A percentile compares a stretch with the other conserved stretches of the same genome.
phyloP scores from a whole-genome alignment of 2,797 vertebrate genomes.

The Trichosurus vulpecula region DNA sequence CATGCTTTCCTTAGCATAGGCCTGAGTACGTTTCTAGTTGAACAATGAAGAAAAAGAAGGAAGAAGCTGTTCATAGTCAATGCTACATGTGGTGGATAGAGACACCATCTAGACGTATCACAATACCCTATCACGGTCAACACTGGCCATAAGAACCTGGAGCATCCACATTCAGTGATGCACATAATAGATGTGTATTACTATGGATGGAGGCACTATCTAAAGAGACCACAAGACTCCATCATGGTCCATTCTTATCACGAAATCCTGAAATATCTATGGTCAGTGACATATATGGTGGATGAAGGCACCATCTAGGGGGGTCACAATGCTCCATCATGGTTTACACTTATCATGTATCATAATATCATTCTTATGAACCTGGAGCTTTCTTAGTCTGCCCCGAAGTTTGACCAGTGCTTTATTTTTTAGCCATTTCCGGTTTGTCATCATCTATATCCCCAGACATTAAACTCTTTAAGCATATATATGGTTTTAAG shows the following conservation, averaged over 20 bases:
- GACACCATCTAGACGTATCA: too few relatives aligned
- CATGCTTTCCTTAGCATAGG: background rate
- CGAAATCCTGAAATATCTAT: background rate
- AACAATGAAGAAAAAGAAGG: background rate
- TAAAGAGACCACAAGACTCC: background rate
- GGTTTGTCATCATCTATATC: background rate
- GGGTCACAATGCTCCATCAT: background rate
- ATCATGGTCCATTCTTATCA: background rate
- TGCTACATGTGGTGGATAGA: background rate
- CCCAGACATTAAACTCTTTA: background rate
- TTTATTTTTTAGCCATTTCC: background rate
- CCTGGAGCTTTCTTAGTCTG: background rate
- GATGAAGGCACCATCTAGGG: background rate
- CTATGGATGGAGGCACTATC: background rate
- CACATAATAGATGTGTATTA: too few relatives aligned
- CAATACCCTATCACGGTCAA: too few relatives aligned
- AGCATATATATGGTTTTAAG: background rate
- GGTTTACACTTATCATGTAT: background rate
- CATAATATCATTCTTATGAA: too few relatives aligned
- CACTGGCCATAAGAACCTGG: too few relatives aligned
- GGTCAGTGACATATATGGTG: background rate
- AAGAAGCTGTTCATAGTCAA: background rate
- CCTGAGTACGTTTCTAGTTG: background rate
- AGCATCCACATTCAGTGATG: background rate
- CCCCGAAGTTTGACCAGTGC: background rate